Conservation (phyloP, 2,113 vertebrate species). For the Hiodon alosoides region DNA sequence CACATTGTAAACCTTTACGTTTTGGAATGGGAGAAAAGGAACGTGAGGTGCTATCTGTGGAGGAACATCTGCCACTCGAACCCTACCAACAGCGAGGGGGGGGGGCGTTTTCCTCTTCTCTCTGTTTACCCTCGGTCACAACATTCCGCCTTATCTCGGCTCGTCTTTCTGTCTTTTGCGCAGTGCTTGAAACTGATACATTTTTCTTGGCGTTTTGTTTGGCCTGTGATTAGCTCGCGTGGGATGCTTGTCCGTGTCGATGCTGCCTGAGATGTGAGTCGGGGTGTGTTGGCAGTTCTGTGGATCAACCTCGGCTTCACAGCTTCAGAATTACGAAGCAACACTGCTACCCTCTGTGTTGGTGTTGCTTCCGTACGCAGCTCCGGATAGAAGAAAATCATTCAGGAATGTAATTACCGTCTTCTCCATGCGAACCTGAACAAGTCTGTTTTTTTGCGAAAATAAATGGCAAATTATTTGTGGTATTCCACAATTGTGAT, state of each 20-base stretch:
- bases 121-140: constrained; percentile 5
- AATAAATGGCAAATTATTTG: too few species aligned
- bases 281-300: background rate
- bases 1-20: background rate
- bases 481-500: too few species aligned
- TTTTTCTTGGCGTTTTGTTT: background rate
- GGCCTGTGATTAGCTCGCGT: background rate
- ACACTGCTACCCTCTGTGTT: too few species aligned
- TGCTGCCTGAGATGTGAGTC: background rate
- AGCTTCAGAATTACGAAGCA: too few species aligned
- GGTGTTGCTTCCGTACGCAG: too few species aligned
- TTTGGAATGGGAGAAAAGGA: background rate
- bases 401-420: too few species aligned
- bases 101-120: background rate
- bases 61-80: background rate
- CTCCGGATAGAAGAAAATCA: too few species aligned
- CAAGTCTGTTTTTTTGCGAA: too few species aligned
- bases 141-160: background rate
- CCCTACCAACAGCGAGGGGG: background rate
- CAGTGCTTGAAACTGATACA: background rate
- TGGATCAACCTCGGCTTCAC: too few species aligned
- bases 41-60: background rate
- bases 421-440: too few species aligned
- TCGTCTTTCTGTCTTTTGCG: background rate
- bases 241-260: background rate